phyloP scores from a whole-genome alignment of 2,113 vertebrate species.

The Hippocampus comes region DNA sequence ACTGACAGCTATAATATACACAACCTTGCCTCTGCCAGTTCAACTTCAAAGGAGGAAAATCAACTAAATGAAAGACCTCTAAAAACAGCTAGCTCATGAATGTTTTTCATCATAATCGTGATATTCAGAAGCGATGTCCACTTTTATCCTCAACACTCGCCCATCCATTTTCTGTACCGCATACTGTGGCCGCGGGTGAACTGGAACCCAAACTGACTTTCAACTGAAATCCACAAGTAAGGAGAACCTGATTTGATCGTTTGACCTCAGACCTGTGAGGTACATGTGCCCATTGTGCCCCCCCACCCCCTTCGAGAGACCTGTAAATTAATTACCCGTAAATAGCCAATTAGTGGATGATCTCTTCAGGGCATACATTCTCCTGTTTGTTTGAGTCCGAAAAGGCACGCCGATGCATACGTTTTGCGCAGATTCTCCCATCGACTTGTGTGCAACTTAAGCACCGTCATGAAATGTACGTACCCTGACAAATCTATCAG shows the following conservation, averaged over 20 bases:
- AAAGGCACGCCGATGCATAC: too few relatives aligned
- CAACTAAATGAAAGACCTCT: background rate
- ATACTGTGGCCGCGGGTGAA: background rate
- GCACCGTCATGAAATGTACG: too few relatives aligned
- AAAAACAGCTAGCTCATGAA: conserved; percentile 6
- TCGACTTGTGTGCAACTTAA: too few relatives aligned
- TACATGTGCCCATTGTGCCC: background rate
- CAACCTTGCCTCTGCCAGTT: conserved; percentile 19
- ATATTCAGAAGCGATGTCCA: background rate
- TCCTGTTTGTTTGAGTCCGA: background rate
- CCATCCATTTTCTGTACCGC: background rate
- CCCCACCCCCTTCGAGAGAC: background rate
- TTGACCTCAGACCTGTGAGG: background rate
- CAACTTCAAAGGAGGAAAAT: conserved; percentile 24
- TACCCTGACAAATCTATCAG: too few relatives aligned
- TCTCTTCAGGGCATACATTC: background rate
- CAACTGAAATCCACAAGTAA: background rate
- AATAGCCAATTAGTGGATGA: background rate
- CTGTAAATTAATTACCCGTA: background rate
- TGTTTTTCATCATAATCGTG: conserved; percentile 1
- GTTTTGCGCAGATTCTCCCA: too few relatives aligned
- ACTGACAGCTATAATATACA: conserved; percentile 2
- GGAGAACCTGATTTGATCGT: background rate
- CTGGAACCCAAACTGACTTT: background rate
- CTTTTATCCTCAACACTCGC: background rate